These are phyloP conservation scores for Xylocopa sonorina DNA, from an alignment of 1,140 invertebrate species.

Conservation along the genomic window DNA sequence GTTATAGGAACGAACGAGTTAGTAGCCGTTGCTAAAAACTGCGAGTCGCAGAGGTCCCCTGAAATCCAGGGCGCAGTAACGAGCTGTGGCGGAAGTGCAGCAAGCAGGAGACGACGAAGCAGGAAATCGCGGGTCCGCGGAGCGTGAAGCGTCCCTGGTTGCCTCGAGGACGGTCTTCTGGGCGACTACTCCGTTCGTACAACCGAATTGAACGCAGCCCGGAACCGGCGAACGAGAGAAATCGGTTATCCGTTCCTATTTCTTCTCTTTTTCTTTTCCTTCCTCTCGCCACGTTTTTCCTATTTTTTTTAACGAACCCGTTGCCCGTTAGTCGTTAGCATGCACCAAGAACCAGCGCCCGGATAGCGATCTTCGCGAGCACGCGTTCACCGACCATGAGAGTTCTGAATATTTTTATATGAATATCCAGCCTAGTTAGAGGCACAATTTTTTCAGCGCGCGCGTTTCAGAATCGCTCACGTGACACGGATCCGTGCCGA, in stretches of 20 bases:
- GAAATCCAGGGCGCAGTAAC: background rate
- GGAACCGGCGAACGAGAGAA: slow-evolving; percentile 4
- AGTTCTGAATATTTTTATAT: slow-evolving; percentile 67
- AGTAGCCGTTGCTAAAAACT: too few relatives aligned
- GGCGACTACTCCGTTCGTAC: slow-evolving; percentile 6
- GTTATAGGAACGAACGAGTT: too few relatives aligned
- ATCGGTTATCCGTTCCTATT: background rate
- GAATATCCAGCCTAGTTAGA: slow-evolving; percentile 56
- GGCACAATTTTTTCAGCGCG: slow-evolving; percentile 51
- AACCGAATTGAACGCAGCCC: background rate
- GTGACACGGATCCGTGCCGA: slow-evolving; percentile 9
- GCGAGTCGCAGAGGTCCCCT: too few relatives aligned
- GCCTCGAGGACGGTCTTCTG: background rate
- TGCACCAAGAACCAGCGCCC: slow-evolving; percentile 47
- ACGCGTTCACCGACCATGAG: slow-evolving; percentile 63
- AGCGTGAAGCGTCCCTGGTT: slow-evolving; percentile 7
- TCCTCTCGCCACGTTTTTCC: background rate
- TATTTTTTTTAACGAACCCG: slow-evolving; percentile 25
- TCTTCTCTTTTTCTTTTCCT: background rate
- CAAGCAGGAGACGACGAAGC: slow-evolving; percentile 24
- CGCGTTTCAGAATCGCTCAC: slow-evolving; percentile 40
- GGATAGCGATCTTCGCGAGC: slow-evolving; percentile 64
- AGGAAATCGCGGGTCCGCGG: slow-evolving; percentile 5
- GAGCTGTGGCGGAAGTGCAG: slow-evolving; percentile 27
- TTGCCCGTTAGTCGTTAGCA: slow-evolving; percentile 64